Evolutionary conservation across 2,113 vertebrate species (phyloP), one percentile per base, ranked within the genome.

Genomic region (Motacilla tschutschensis): DNA sequence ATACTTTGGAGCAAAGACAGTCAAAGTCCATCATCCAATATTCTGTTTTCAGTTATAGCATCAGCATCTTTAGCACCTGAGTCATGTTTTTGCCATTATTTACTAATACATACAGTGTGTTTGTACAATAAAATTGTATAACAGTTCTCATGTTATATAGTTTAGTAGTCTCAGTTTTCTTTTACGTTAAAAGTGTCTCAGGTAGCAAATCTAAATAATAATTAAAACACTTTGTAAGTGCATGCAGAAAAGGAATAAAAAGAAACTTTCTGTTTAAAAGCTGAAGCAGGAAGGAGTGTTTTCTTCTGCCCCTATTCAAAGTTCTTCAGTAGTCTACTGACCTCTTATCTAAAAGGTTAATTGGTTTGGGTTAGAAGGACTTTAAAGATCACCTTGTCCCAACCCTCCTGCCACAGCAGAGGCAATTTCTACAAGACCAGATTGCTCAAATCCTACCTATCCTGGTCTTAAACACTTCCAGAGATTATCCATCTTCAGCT

Each of bases 351-450:
- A 55, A 86, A 78, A 50, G 1, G 3, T 36, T 53, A 50, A 50
- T 50, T 28, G 12, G 4, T 63, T 70, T 41, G 20, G 2, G 14
- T 31, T 62, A 26, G 35, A 62, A 8, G 9, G 17, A 76, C 11
- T 10, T 54, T 40, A 35, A 54, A 76, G 14, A 35, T 12, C 16
- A 22, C 13, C 35, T 47, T 40, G 3, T 47, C 17, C 6, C 4
- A 60, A 17, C 0, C 0, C 2, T 3, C 8, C 9, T 77, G 29
- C 18, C 22, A n/a, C 1, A 4, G 18, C 9, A 41, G 41, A 41
- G 8, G 40, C 14, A 29, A 14, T 16, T 47, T 31, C 25, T 38
- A 41, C 20, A 8, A 60, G 19, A 31, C 3, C 17, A 41, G 2
- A 4, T 7, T 35, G 20, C 14, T 62, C 35, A 62, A 77, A 40